Percentiles rank a stretch among this genome's conserved stretches.
phyloP scores from a whole-genome alignment of 2,113 vertebrate species.

The Arenaria interpres region DNA sequence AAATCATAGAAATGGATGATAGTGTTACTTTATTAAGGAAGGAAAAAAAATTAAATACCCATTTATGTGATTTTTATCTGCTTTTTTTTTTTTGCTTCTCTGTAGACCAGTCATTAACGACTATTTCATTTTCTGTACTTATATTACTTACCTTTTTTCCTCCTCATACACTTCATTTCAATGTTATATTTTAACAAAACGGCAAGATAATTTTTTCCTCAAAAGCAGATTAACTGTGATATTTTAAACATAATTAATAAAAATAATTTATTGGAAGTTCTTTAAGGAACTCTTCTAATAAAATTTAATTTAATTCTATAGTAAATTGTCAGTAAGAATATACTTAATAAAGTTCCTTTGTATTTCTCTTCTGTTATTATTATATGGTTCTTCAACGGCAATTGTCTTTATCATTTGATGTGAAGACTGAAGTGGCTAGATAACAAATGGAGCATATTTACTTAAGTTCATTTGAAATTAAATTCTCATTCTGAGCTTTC shows the following conservation, averaged over 20 bases:
- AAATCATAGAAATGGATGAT: neutral
- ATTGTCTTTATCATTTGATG: neutral
- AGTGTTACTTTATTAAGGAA: neutral
- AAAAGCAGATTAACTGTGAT: neutral
- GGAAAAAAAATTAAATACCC: neutral
- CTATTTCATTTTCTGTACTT: neutral
- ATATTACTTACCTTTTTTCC: neutral
- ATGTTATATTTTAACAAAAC: neutral
- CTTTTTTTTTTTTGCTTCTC: neutral
- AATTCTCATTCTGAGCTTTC: neutral
- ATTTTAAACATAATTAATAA: slow-evolving; percentile 1
- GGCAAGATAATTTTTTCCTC: neutral
- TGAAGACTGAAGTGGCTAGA: neutral
- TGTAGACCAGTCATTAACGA: neutral
- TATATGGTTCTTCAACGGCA: neutral
- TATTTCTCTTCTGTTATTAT: neutral
- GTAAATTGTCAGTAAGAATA: neutral
- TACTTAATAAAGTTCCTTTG: neutral
- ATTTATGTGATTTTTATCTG: neutral
- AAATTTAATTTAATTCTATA: neutral
- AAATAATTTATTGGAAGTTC: neutral
- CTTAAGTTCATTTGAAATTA: neutral
- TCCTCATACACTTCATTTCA: neutral
- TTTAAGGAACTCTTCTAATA: neutral
- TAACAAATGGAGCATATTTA: slow-evolving; percentile 1